phyloP scores from a whole-genome alignment of 2,888 invertebrate species.

The Teleiodes luculella region DNA sequence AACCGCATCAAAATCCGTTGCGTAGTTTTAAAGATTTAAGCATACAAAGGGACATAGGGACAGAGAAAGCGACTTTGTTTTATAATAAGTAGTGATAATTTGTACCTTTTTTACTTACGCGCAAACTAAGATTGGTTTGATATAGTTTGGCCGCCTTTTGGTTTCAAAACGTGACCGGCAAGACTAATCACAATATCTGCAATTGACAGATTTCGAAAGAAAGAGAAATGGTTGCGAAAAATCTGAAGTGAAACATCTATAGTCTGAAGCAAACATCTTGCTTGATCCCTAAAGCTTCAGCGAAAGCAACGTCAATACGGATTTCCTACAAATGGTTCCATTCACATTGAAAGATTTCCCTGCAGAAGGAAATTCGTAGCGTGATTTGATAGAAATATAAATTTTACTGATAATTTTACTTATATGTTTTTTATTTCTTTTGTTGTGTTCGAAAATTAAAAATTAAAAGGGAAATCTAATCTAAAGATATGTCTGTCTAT shows the following conservation, averaged over 20 bases:
- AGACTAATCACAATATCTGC: conserved; percentile 6
- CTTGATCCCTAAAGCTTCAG: background rate
- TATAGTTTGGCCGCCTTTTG: too few species aligned
- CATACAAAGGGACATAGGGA: too few species aligned
- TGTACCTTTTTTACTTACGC: too few species aligned
- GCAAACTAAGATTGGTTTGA: too few species aligned
- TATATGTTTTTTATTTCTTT: background rate
- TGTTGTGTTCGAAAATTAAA: too few species aligned
- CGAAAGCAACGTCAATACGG: background rate
- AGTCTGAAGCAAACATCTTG: background rate
- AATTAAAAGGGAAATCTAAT: too few species aligned
- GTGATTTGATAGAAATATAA: background rate
- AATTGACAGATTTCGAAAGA: conserved; percentile 13
- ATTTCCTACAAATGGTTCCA: background rate
- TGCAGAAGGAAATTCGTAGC: background rate
- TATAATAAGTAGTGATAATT: too few species aligned
- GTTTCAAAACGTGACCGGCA: background rate
- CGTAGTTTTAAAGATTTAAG: too few species aligned
- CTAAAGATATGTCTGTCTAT: too few species aligned
- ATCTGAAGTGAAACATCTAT: conserved; percentile 2
- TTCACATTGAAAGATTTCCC: background rate
- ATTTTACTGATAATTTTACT: background rate
- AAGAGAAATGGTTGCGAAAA: conserved; percentile 7
- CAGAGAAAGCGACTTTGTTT: too few species aligned
- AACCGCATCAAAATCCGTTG: too few species aligned